Evolutionary conservation across 2,113 vertebrate species (phyloP), one percentile per base, ranked within the genome.

Genomic region (Phainopepla nitens): DNA sequence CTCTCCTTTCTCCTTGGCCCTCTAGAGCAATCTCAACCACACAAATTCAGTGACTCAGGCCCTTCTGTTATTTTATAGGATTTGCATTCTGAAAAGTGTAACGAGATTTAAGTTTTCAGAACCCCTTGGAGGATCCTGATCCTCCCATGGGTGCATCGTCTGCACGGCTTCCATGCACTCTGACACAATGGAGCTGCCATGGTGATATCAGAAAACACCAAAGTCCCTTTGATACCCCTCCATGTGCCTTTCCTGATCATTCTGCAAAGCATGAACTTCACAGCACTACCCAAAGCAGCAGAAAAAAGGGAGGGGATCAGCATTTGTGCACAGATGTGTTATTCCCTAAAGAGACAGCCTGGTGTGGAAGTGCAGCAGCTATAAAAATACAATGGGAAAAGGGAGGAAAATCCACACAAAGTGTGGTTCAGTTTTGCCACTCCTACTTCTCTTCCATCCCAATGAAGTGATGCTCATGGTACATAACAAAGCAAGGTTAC

Each of bases 131-230:
- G 54, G 60, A 31, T 11, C 54, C 20, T 31, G 16, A 13, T 56
- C 66, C 35, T 65, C 36, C 61, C 3, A 0, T 7, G 3, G 75
- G 19, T 15, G 35, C 22, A 1, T 5, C 19, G 9, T 60, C 61
- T 82, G 22, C 24, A 5, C 3, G 1, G 3, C 14, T 84, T 50
- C 81, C 69, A 58, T 0, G 0, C 0, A 9, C 39, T 2, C 51
- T 28, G 41, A 31, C 5, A 31, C 20, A 33, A 11, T 0, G 19
- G 80, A 62, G 51, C 56, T 83, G 64, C 79, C 85, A 6, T 2
- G 29, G 24, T 2, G 35, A 7, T 1, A 33, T 0, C 35, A 85
- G 50, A 20, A 33, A 49, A n/a, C 42, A 50, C 27, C 86, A 22
- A 51, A 80, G 28, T 7, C 79, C 13, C 65, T 15, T 70, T 79